These are phyloP conservation scores for Oligia latruncula DNA, from an alignment of 2,888 invertebrate species.

Conservation along the genomic window DNA sequence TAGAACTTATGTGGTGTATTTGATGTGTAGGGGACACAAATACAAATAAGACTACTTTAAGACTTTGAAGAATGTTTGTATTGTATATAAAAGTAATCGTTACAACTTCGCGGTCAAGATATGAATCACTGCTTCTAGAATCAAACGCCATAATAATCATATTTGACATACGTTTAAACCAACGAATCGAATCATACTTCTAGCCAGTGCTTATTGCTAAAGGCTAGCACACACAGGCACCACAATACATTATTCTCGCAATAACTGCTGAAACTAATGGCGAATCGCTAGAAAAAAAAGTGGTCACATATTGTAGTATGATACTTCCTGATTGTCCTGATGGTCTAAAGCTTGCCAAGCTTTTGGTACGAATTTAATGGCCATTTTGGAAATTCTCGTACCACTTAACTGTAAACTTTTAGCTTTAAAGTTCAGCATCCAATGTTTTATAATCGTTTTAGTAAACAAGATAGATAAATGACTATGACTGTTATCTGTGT, in stretches of 20 bases:
- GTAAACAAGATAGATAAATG: slow-evolving; percentile 21
- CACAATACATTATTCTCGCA: neutral
- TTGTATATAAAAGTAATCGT: too few relatives aligned
- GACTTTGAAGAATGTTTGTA: too few relatives aligned
- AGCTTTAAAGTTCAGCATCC: neutral
- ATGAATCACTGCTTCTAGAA: too few relatives aligned
- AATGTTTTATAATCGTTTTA: neutral
- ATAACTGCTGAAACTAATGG: neutral
- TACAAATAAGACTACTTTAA: too few relatives aligned
- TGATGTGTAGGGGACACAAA: too few relatives aligned
- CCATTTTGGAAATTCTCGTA: neutral
- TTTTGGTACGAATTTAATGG: neutral
- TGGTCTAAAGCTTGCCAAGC: neutral
- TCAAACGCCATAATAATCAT: too few relatives aligned
- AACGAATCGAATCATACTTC: too few relatives aligned
- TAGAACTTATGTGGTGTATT: too few relatives aligned
- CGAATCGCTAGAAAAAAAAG: neutral
- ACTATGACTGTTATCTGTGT: neutral
- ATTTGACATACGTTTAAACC: too few relatives aligned
- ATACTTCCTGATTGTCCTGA: neutral
- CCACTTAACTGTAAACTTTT: neutral
- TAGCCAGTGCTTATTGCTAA: too few relatives aligned
- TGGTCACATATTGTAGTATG: neutral
- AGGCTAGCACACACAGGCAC: too few relatives aligned
- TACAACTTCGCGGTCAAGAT: too few relatives aligned